Evolutionary conservation across 2,797 vertebrate genomes (phyloP), one percentile per base, ranked within the genome.

Genomic region (Amazonetta brasiliensis): DNA sequence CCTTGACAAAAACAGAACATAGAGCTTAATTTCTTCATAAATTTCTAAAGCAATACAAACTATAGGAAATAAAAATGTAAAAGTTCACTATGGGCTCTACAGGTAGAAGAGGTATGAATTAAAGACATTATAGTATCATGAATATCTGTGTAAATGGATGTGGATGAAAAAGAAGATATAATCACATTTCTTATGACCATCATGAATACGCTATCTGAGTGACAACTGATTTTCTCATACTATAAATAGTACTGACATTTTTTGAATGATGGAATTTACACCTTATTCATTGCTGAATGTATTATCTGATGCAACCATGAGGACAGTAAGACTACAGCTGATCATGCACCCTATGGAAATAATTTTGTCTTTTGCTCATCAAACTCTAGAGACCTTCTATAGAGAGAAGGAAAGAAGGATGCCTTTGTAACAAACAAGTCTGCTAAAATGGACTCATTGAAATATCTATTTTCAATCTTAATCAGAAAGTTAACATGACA

Each of bases 391-490:
- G 84, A 67, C 18, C 50, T 87, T 33, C 80, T 93, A 74, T 22
- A 91, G 89, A 87, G 72, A 88, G 95, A 75, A 67, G 92, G 88
- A 59, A 66, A 68, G 39, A 39, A 68, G 66, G 55, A 67, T 37
- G 56, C 16, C 37, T 92, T 87, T 73, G 50, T 88, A 87, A 81
- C 46, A 94, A 93, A 74, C 28, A 17, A 50, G 56, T 93, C 46
- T 31, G 13, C 52, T 87, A 93, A 92, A 96, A 93, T 71, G 87
- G 50, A 75, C 62, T 84, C 22, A 62, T 89, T 82, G 68, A 84
- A 90, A 50, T 82, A 88, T 59, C 22, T 85, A 89, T 83, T 92
- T 95, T 84, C 75, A 83, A 48, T 89, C 79, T 92, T 90, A 94
- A 94, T 92, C 50, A 91, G 89, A 95, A 81, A 35, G 48, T 41